phyloP scores from a whole-genome alignment of 2,888 invertebrate genomes.

The Agrotis segetum region DNA sequence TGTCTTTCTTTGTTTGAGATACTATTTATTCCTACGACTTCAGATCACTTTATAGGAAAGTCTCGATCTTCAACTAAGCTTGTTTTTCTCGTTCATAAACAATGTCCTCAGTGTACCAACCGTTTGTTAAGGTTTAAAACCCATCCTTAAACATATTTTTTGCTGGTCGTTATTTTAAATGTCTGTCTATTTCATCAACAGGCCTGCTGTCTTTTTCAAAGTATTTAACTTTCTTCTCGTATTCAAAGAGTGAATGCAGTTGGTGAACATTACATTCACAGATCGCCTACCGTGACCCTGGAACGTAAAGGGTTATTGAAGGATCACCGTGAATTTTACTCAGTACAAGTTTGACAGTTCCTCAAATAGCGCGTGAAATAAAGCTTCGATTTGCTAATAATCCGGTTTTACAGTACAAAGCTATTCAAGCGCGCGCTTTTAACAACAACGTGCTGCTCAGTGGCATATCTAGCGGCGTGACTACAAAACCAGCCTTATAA shows the following conservation, averaged over 20 bases:
- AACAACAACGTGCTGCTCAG: too few species aligned
- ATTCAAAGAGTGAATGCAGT: neutral
- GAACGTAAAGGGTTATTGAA: too few species aligned
- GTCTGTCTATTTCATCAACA: too few species aligned
- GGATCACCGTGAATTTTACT: too few species aligned
- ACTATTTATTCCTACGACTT: slow-evolving; percentile 2
- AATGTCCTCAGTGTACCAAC: slow-evolving; percentile 43
- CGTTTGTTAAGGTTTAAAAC: slow-evolving; percentile 39
- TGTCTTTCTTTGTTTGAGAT: slow-evolving; percentile 5
- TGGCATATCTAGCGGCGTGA: too few species aligned
- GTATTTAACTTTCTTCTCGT: neutral
- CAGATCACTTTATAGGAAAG: slow-evolving; percentile 38
- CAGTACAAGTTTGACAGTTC: too few species aligned
- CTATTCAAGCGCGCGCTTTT: too few species aligned
- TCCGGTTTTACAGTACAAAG: neutral
- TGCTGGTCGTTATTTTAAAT: slow-evolving; percentile 20
- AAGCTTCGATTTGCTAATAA: too few species aligned
- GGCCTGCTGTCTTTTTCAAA: slow-evolving; percentile 19
- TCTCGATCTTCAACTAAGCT: slow-evolving; percentile 42
- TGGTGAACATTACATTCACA: too few species aligned
- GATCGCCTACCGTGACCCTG: too few species aligned
- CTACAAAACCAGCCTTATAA: too few species aligned
- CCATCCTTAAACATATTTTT: slow-evolving; percentile 45
- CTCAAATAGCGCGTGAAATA: too few species aligned
- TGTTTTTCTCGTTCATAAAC: slow-evolving; percentile 36